Evolutionary conservation across 2,888 invertebrate species (phyloP).

Genomic region (Spilosoma lubricipeda): DNA sequence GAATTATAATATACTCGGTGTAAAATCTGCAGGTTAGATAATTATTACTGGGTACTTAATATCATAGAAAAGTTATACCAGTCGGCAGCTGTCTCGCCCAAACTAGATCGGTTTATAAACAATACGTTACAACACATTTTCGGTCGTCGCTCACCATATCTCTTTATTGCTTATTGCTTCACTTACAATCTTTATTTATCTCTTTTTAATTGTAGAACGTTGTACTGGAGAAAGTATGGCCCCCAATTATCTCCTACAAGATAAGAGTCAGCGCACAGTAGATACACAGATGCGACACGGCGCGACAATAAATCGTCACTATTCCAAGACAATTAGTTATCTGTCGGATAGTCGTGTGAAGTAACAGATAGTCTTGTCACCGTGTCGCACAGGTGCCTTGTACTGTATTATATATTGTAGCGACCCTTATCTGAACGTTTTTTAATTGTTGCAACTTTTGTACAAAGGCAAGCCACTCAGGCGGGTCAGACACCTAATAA

Average conservation of each 20-base stretch:
- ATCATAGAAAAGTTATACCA: background rate
- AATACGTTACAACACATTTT: conserved; percentile 10
- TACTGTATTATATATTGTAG: conserved; percentile 32
- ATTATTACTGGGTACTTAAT: too few relatives aligned
- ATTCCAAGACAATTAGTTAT: conserved; percentile 48
- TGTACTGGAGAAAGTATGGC: conserved; percentile 35
- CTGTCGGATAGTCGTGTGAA: conserved; percentile 30
- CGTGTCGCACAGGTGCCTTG: conserved; percentile 20
- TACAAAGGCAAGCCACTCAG: conserved; percentile 5
- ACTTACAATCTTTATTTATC: conserved; percentile 23
- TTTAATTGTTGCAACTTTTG: conserved; percentile 21
- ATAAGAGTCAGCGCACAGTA: conserved; percentile 41
- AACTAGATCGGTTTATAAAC: conserved; percentile 4
- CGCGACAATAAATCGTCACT: conserved; percentile 43
- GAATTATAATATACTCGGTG: too few relatives aligned
- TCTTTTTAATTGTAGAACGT: conserved; percentile 25
- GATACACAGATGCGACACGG: conserved; percentile 30
- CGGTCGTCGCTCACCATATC: conserved; percentile 7
- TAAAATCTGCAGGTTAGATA: too few relatives aligned
- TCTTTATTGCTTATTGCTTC: conserved; percentile 17
- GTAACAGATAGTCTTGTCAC: conserved; percentile 30
- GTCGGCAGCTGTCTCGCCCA: background rate
- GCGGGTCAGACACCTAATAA: background rate
- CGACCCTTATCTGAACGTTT: conserved; percentile 28
- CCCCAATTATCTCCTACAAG: conserved; percentile 47